Base-by-base conservation (phyloP, 2,113 vertebrate genomes). In the Maccullochella peelii region DNA sequence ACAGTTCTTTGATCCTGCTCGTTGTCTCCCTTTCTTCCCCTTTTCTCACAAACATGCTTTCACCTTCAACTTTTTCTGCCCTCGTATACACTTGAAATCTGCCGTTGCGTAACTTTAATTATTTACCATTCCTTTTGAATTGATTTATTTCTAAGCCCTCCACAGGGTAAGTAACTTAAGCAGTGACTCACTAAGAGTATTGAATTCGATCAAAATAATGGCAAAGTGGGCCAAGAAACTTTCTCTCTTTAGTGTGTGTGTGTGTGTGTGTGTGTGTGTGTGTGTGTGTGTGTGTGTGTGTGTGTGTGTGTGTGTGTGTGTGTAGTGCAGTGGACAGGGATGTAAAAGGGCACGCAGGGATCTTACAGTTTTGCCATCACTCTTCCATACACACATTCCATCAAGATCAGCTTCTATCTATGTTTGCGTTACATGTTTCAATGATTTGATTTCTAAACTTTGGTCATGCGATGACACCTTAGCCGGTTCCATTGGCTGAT, bases 131-230 rank as follows among this genome's bases (percentile, higher is more conserved):
- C n/a, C 80, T 78, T 86, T 85, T 77, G 83, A 84, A 90, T 85
- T 84, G 49, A 91, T 77, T 88, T 40, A 77, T 86, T 88, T 75
- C 79, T 87, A 87, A 91, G 82, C 80, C 40, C 73, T 89, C 78
- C 14, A 11, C 77, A 82, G 79, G 79, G 82, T 90, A 86, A 89
- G 91, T 73, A 54, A 84, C 84, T 91, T 88, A 80, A 87, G 83
- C 82, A 59, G 77, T 80, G 83, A 88, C 81, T 91, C 84, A 82
- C 57, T 78, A 77, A 80, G 80, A 90, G 81, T 79, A 82, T 86
- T 86, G 76, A 85, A 85, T 91, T 86, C 12, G 30, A 93, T 83
- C 70, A 86, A 87, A 91, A 88, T 88, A 91, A 89, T 86, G 81
- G 52, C 61, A 88, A 66, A 89, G 58, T 76, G 76, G 77, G 74